phyloP scores from a whole-genome alignment of 1,140 invertebrate genomes.

The Macrotrachela quadricornifera region DNA sequence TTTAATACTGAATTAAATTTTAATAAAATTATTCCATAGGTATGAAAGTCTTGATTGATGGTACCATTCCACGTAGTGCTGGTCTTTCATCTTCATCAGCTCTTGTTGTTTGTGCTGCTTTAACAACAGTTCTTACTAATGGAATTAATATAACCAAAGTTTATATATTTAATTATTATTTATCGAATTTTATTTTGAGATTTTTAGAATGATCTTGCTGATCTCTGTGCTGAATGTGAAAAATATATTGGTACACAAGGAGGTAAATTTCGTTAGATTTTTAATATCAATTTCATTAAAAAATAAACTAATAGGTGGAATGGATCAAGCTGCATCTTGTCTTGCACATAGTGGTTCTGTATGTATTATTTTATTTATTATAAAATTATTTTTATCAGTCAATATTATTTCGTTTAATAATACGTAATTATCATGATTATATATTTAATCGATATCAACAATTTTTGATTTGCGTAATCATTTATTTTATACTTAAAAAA shows the following conservation, averaged over 20 bases:
- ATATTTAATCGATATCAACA: too few species aligned
- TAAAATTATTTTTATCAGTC: too few species aligned
- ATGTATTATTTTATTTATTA: too few species aligned
- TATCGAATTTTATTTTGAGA: not conserved
- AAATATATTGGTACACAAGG: constrained; percentile 72
- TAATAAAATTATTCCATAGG: too few species aligned
- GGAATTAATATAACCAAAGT: constrained; percentile 20
- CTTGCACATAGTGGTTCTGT: constrained; percentile 51
- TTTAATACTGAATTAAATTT: not conserved
- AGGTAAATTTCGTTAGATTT: constrained; percentile 20
- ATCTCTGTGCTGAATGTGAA: constrained; percentile 64
- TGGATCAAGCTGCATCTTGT: constrained; percentile 97
- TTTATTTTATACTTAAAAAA: too few species aligned
- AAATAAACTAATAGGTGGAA: constrained; percentile 50
- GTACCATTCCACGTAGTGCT: constrained; percentile 36
- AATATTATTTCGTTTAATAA: too few species aligned
- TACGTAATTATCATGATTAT: too few species aligned
- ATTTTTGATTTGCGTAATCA: too few species aligned
- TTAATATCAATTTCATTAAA: too few species aligned
- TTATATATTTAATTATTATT: constrained; percentile 7
- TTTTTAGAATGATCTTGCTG: constrained; percentile 48
- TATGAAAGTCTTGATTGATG: not conserved
- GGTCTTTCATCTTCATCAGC: constrained; percentile 92
- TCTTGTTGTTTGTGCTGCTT: constrained; percentile 67
- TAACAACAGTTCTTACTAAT: constrained; percentile 56